phyloP scores from a whole-genome alignment of 2,888 invertebrate genomes.

The Slavum lentiscoides region DNA sequence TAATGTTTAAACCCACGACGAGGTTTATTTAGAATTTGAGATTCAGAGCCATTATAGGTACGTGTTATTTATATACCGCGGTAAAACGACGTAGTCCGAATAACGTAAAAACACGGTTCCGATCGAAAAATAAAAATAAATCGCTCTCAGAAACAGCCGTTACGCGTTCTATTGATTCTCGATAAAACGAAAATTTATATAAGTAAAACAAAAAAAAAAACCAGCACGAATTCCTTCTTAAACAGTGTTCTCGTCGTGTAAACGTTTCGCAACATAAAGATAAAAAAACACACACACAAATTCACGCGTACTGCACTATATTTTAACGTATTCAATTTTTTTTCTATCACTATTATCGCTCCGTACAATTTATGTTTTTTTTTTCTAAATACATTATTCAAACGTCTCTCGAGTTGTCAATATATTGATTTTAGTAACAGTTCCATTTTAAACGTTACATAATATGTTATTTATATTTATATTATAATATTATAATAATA shows the following conservation, averaged over 20 bases:
- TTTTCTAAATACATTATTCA: too few species aligned
- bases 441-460: too few species aligned
- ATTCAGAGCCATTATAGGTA: neutral
- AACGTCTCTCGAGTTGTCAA: too few species aligned
- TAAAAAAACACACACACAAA: neutral
- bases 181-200: neutral
- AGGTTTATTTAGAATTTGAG: too few species aligned
- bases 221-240: neutral
- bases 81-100: neutral
- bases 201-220: neutral
- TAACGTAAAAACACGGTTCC: neutral
- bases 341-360: too few species aligned
- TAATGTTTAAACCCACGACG: too few species aligned
- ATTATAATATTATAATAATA: too few species aligned
- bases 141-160: neutral
- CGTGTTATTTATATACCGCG: neutral
- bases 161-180: neutral
- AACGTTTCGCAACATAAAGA: neutral
- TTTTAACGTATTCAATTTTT: too few species aligned
- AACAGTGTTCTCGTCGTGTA: neutral
- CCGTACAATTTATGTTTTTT: too few species aligned
- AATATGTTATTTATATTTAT: too few species aligned
- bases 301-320: too few species aligned
- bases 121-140: neutral
- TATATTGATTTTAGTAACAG: too few species aligned